Evolutionary conservation across 2,113 vertebrate species (phyloP).

Genomic region (Rana temporaria): DNA sequence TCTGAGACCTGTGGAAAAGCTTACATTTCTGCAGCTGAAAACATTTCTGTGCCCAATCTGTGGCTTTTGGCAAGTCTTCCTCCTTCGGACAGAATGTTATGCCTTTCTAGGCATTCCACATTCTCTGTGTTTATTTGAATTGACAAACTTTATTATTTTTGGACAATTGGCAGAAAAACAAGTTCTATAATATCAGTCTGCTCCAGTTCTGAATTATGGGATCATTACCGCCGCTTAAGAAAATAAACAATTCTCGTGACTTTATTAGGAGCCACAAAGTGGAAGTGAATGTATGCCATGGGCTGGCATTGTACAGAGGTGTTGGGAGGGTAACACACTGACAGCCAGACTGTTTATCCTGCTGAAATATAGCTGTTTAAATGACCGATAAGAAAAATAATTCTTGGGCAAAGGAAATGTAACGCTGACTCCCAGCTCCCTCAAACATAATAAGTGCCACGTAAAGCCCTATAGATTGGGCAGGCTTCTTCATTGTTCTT

Average conservation of each 20-base stretch:
- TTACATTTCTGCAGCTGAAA: not conserved
- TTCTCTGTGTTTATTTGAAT: constrained; percentile 31
- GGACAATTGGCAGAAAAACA: constrained; percentile 35
- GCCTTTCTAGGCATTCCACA: constrained; percentile 15
- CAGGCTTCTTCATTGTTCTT: too few relatives aligned
- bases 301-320: not conserved
- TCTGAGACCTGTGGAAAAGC: constrained; percentile 13
- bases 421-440: not conserved
- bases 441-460: not conserved
- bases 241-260: not conserved
- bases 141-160: constrained; percentile 45
- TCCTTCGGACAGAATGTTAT: not conserved
- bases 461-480: not conserved
- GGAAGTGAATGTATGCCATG: not conserved
- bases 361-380: not conserved
- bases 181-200: not conserved
- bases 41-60: not conserved
- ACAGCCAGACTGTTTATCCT: not conserved
- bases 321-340: not conserved
- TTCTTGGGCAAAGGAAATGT: not conserved
- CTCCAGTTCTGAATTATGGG: constrained; percentile 3
- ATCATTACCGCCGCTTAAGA: not conserved
- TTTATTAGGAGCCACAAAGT: not conserved
- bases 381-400: constrained; percentile 1
- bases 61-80: constrained; percentile 14